Evolutionary conservation across 2,888 invertebrate species (phyloP).

Genomic region (Euzophera pinguis): DNA sequence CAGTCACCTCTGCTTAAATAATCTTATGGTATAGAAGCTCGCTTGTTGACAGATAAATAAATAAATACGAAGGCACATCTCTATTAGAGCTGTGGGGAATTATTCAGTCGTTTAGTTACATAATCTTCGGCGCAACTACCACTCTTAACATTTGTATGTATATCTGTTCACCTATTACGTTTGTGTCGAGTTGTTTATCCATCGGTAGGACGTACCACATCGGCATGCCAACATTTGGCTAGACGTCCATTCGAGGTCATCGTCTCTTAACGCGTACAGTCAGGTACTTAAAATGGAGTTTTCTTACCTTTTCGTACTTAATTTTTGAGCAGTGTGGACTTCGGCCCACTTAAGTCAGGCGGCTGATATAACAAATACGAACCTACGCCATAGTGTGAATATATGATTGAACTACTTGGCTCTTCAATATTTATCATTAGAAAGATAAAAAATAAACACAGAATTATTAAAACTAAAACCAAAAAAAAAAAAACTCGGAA

Average conservation of each 20-base stretch:
- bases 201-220: constrained; percentile 43
- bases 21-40: too few relatives aligned
- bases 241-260: constrained; percentile 70
- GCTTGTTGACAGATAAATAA: neutral
- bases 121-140: neutral
- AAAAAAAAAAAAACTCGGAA: too few relatives aligned
- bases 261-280: constrained; percentile 57
- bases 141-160: neutral
- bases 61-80: neutral
- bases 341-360: too few relatives aligned
- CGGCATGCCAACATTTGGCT: constrained; percentile 65
- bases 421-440: too few relatives aligned
- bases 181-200: constrained; percentile 37
- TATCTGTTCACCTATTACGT: constrained; percentile 7
- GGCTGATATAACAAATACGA: too few relatives aligned
- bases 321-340: too few relatives aligned
- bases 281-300: constrained; percentile 24
- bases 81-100: neutral
- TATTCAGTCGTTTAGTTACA: neutral
- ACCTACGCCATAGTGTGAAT: too few relatives aligned
- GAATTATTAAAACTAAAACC: too few relatives aligned
- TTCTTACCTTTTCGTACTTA: too few relatives aligned
- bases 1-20: too few relatives aligned
- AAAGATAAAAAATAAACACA: too few relatives aligned
- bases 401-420: too few relatives aligned